Conservation (phyloP, 2,113 vertebrate genomes). For the Eclectus roratus region DNA sequence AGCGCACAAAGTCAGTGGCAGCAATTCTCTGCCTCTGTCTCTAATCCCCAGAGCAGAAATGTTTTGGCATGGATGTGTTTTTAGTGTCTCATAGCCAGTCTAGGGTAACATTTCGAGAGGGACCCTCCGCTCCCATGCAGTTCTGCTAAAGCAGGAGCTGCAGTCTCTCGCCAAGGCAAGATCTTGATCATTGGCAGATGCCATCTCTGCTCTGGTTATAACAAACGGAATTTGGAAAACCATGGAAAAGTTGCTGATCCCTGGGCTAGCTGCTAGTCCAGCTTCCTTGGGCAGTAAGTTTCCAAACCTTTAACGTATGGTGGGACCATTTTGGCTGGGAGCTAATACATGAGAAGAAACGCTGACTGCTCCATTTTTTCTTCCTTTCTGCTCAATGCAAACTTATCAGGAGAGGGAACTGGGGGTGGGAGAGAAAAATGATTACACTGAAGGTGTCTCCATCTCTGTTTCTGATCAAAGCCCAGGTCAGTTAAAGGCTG, state of each 20-base stretch:
- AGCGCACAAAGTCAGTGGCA: background rate
- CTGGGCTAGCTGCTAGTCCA: background rate
- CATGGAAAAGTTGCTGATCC: background rate
- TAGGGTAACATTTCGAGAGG: background rate
- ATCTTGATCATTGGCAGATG: background rate
- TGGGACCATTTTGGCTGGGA: background rate
- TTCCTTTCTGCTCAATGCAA: background rate
- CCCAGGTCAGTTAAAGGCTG: accelerated
- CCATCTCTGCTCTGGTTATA: background rate
- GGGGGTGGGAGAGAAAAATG: background rate
- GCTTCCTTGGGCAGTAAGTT: background rate
- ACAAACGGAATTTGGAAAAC: background rate
- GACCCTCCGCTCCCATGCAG: background rate
- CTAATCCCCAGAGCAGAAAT: background rate
- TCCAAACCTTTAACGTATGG: background rate
- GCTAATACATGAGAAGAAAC: background rate
- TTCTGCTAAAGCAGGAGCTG: background rate
- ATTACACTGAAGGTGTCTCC: background rate
- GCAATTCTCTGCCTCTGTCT: background rate
- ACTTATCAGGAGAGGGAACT: background rate
- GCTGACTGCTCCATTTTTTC: background rate
- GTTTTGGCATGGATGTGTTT: background rate
- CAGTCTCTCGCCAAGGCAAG: background rate
- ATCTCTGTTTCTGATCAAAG: background rate
- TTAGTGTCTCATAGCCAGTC: background rate